These are phyloP conservation scores for Cacatua alba DNA, from an alignment of 2,113 vertebrate genomes.

Conservation along the genomic window DNA sequence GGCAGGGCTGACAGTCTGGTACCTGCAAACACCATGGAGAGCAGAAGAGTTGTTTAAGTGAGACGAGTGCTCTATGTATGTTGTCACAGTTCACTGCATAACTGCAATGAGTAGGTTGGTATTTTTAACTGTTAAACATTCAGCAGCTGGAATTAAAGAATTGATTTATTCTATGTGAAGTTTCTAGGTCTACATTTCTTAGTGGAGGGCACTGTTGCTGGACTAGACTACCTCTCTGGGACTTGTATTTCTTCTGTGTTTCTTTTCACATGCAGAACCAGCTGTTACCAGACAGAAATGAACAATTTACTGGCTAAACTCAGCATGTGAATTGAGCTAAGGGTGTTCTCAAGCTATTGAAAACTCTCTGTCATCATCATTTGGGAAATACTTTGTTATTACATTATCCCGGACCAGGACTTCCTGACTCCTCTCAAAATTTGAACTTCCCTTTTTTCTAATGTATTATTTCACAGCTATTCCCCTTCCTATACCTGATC, in stretches of 20 bases:
- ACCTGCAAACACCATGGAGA: neutral
- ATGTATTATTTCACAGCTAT: neutral
- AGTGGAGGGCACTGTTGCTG: neutral
- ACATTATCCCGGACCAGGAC: neutral
- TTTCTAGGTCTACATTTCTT: neutral
- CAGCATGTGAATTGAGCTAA: neutral
- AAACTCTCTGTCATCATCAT: neutral
- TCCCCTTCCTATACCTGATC: neutral
- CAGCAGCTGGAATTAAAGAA: neutral
- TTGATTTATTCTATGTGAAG: neutral
- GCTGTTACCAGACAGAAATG: neutral
- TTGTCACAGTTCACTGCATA: neutral
- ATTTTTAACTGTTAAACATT: neutral
- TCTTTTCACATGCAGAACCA: neutral
- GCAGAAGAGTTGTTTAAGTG: neutral
- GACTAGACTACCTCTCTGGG: neutral
- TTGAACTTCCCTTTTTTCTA: neutral
- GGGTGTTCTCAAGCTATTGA: neutral
- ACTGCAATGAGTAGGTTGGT: neutral
- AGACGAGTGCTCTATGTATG: neutral
- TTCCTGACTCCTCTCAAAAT: neutral
- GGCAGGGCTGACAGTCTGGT: neutral
- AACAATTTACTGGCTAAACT: neutral
- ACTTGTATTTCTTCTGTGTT: neutral
- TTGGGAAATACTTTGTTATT: neutral